Evolutionary conservation across 2,113 vertebrate species (phyloP).

Genomic region (Psittacula cyanocephala): DNA sequence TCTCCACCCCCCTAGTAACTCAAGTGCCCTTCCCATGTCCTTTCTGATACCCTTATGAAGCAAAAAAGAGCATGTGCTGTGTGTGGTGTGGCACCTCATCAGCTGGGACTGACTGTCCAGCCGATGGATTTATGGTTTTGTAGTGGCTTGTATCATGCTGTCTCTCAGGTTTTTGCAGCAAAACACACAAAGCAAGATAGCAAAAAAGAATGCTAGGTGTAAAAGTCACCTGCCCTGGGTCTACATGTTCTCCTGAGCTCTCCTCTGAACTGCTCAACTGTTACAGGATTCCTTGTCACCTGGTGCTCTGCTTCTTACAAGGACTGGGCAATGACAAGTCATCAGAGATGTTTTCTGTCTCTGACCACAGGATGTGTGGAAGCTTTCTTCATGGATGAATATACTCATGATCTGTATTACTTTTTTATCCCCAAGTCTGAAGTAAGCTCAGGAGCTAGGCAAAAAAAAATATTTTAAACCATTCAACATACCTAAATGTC

Average conservation of each 20-base stretch:
- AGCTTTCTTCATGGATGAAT: not conserved
- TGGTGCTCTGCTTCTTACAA: not conserved
- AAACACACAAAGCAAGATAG: not conserved
- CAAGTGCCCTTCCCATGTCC: not conserved
- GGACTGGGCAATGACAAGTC: not conserved
- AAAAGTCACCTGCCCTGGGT: not conserved
- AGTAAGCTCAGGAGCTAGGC: not conserved
- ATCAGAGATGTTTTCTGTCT: not conserved
- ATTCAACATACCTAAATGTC: not conserved
- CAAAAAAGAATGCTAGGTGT: not conserved
- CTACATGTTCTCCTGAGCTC: not conserved
- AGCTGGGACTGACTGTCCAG: not conserved
- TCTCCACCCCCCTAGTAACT: not conserved
- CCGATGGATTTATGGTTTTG: not conserved
- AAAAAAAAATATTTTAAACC: not conserved
- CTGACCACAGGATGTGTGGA: not conserved
- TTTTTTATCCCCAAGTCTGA: not conserved
- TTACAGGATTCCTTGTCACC: not conserved
- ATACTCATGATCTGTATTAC: not conserved
- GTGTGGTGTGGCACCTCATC: not conserved
- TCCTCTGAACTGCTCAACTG: not conserved
- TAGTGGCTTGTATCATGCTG: not conserved
- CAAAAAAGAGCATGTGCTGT: not conserved
- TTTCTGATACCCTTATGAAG: not conserved
- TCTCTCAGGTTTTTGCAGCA: not conserved